Base-by-base conservation (phyloP, 2,888 invertebrate species). In the Anorthoa munda region DNA sequence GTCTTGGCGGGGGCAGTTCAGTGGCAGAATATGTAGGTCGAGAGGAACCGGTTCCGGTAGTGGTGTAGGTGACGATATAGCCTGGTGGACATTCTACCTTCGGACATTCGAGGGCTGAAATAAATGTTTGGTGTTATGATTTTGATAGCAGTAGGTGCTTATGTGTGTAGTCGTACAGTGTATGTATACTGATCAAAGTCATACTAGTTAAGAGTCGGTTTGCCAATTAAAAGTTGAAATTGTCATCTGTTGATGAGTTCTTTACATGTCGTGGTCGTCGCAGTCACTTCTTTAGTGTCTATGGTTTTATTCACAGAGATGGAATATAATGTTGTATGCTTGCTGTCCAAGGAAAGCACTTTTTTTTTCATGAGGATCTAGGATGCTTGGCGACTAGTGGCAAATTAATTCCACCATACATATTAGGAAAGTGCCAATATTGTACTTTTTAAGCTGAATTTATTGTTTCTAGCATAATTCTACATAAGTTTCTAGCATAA, bases 21-120 rank as follows among this genome's bases (percentile, higher is more conserved):
- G 95, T 93, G 85, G 98, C 97, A 85, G 98, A 64, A 2, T 86
- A 86, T 2, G 81, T 72, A 11, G 82, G 97, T 0, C 97, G 97
- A 82, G 98, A 98, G 88, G 98, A 97, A 76, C 97, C 94, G 9
- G 88, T 59, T 9, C 51, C 66, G 1, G 88, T 71, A 0, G 85
- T 74, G 0, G 63, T 97, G 81, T 89, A 90, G 50, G 96, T 94
- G 0, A 97, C 93, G 53, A 95, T 95, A 92, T 98, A 98, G 48
- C 97, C 97, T 0, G 96, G 96, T 0, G 97, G 97, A 87, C 98
- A 98, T 64, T 93, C 90, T 4, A 97, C 96, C 63, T 92, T 90
- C 0, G 97, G 97, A 83, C 97, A 97, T 58, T 96, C 92, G 73
- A 85, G 56, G 0, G 95, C 95, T 95, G 90, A 21, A 86, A 86